Percentiles rank a stretch among this genome's conserved stretches.
These are phyloP conservation scores for Xenus cinereus DNA, from an alignment of 2,113 vertebrate genomes.

Conservation along the genomic window DNA sequence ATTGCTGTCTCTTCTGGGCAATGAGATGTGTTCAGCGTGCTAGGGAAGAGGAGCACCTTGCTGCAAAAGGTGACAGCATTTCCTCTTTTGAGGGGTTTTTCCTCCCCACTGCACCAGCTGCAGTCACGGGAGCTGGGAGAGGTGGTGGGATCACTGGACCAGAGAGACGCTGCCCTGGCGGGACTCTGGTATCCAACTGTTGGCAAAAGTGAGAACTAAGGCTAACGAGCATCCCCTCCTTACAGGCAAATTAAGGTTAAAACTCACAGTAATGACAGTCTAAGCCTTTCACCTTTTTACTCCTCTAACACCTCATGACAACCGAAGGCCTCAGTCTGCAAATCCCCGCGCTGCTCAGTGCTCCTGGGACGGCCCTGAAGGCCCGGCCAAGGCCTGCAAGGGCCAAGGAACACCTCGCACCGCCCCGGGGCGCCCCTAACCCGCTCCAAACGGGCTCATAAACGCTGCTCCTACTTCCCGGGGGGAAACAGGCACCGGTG, in stretches of 20 bases:
- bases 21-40: fast-evolving
- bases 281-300: not conserved
- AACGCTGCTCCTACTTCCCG: no score
- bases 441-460: fast-evolving
- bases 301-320: not conserved
- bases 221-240: not conserved
- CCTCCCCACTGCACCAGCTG: not conserved
- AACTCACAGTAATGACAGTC: not conserved
- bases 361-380: not conserved
- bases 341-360: fast-evolving
- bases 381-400: not conserved
- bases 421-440: fast-evolving
- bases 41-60: not conserved
- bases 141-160: not conserved
- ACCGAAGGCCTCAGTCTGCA: fast-evolving
- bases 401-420: not conserved
- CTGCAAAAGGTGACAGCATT: not conserved
- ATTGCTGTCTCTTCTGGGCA: not conserved
- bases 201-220: not conserved
- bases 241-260: not conserved
- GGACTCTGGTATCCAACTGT: not conserved
- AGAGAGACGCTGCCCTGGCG: no score
- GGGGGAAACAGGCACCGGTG: no score
- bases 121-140: fast-evolving
- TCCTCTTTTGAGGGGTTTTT: not conserved